Conservation (phyloP, 2,797 vertebrate genomes). For the Periophthalmus magnuspinnatus region DNA sequence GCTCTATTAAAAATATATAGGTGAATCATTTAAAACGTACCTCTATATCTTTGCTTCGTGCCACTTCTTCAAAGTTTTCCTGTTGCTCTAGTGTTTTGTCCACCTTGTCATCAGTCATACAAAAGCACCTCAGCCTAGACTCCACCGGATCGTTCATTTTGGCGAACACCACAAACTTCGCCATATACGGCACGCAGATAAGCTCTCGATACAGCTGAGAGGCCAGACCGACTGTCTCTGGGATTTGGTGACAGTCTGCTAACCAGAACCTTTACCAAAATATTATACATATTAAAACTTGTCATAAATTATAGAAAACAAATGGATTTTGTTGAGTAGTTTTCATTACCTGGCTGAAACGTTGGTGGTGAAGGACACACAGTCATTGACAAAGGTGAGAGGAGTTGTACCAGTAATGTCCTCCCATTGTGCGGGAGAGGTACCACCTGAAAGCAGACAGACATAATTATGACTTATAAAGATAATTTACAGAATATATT, state of each 20-base stretch:
- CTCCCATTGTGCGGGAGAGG: constrained; percentile 98
- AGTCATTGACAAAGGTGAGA: constrained; percentile 93
- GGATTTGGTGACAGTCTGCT: constrained; percentile 96
- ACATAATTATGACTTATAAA: neutral
- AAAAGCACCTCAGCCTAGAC: constrained; percentile 95
- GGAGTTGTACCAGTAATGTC: constrained; percentile 99
- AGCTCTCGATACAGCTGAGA: constrained; percentile 95
- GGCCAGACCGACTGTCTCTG: constrained; percentile 94
- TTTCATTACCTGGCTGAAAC: constrained; percentile 91
- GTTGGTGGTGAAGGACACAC: constrained; percentile 98
- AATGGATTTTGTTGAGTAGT: neutral
- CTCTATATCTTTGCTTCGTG: constrained; percentile 99
- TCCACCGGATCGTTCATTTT: constrained; percentile 97
- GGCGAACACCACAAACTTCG: constrained; percentile 99
- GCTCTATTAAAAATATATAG: too few species aligned
- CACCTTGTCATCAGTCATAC: constrained; percentile 99
- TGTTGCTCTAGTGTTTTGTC: constrained; percentile 99
- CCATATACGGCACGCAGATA: constrained; percentile 99
- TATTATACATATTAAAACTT: neutral
- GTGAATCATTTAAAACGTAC: constrained; percentile 53
- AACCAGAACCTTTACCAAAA: constrained; percentile 90
- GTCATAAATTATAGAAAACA: neutral
- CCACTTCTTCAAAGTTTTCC: constrained; percentile 99
- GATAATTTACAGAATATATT: too few species aligned
- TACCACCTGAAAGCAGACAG: constrained; percentile 81